Percentiles rank a stretch among this genome's conserved stretches.
phyloP scores from a whole-genome alignment of 2,888 invertebrate genomes.

The Caenorhabditis wallacei region DNA sequence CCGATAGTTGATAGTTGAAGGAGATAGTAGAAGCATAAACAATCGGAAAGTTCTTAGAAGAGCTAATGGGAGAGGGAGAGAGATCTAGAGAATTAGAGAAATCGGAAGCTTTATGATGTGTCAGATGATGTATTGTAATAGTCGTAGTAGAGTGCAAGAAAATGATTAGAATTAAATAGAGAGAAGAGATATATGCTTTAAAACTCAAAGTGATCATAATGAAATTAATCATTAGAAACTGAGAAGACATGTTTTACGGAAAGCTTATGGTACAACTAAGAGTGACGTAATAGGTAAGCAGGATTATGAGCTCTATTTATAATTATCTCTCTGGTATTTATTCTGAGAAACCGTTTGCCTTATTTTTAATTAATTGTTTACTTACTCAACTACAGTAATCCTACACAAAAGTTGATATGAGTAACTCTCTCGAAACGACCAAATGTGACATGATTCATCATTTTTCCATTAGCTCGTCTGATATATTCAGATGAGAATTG shows the following conservation, averaged over 20 bases:
- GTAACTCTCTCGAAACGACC: slow-evolving; percentile 4
- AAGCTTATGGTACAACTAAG: no score
- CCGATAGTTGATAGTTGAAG: slow-evolving; percentile 7
- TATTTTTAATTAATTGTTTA: no score
- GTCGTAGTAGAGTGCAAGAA: no score
- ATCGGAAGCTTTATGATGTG: neutral
- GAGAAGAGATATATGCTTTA: no score
- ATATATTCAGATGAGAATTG: neutral
- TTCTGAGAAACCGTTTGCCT: no score
- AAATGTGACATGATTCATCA: neutral
- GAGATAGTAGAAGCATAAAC: slow-evolving; percentile 39
- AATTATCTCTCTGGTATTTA: no score
- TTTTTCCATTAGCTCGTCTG: slow-evolving; percentile 17
- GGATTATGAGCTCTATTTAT: no score
- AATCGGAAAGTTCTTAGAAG: slow-evolving; percentile 35
- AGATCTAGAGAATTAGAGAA: neutral
- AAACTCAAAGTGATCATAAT: no score
- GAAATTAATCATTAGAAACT: no score
- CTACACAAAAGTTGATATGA: slow-evolving; percentile 16
- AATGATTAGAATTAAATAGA: no score
- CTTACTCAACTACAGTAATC: neutral
- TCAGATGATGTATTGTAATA: neutral
- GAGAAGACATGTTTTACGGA: no score
- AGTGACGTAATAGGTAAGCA: no score
- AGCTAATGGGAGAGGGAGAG: slow-evolving; percentile 1